Conservation (phyloP, 2,113 vertebrate species). For the Tapirus terrestris region DNA sequence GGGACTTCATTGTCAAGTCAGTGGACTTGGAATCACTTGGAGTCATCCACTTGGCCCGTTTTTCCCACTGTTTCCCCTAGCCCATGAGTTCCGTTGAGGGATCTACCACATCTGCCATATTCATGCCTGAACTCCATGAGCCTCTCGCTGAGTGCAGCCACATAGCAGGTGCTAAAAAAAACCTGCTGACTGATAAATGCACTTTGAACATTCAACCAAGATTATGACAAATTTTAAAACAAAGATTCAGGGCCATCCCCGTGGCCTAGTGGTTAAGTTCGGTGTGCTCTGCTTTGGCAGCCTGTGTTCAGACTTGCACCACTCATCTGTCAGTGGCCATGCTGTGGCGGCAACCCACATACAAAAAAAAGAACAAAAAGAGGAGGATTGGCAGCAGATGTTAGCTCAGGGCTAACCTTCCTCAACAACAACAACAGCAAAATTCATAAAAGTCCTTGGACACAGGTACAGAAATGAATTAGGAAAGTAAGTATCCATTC, state of each 20-base stretch:
- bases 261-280: too few species aligned
- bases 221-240: not conserved
- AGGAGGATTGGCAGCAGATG: too few species aligned
- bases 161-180: not conserved
- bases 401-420: too few species aligned
- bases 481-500: not conserved
- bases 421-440: not conserved
- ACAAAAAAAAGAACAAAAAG: too few species aligned
- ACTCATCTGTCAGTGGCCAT: too few species aligned
- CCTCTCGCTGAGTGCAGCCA: not conserved
- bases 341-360: too few species aligned
- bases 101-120: fast-evolving
- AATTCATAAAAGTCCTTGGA: not conserved
- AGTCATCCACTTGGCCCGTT: not conserved
- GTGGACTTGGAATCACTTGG: not conserved
- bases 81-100: fast-evolving
- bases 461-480: not conserved
- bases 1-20: not conserved
- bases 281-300: too few species aligned
- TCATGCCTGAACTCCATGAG: not conserved
- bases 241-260: not conserved
- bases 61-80: too few species aligned
- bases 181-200: too few species aligned
- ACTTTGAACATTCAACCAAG: not conserved
- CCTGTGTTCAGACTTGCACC: too few species aligned